Conservation (phyloP, 1,140 invertebrate species). For the Mylabris phalerata region DNA sequence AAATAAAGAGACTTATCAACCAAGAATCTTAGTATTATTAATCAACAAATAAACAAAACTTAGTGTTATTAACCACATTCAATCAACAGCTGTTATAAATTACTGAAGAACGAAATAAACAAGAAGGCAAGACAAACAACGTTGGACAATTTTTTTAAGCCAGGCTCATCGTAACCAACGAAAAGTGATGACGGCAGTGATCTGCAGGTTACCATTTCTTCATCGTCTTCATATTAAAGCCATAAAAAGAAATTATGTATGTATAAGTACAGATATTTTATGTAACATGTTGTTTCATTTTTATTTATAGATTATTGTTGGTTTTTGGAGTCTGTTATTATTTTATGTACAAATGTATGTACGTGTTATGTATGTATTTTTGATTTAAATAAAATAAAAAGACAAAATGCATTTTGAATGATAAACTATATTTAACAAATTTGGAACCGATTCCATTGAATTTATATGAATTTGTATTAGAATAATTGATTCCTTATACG, state of each 20-base stretch:
- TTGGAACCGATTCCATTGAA: constrained; percentile 20
- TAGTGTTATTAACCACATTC: neutral
- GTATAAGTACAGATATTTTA: neutral
- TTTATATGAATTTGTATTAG: constrained; percentile 17
- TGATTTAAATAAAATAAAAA: constrained; percentile 13
- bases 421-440: constrained; percentile 18
- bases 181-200: constrained; percentile 17
- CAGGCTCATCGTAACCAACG: constrained; percentile 18
- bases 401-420: constrained; percentile 21
- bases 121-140: constrained; percentile 21
- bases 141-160: constrained; percentile 20
- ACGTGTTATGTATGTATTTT: constrained; percentile 1
- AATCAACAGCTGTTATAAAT: constrained; percentile 22
- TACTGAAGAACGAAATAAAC: constrained; percentile 22
- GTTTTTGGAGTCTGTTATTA: neutral
- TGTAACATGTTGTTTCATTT: neutral
- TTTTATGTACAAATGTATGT: constrained; percentile 5
- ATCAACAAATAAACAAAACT: no score
- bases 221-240: constrained; percentile 17
- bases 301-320: no score
- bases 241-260: no score
- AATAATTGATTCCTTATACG: constrained; percentile 23
- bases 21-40: no score
- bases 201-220: neutral
- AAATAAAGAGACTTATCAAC: no score